Conservation (phyloP, 2,888 invertebrate species). For the Cosmorhoe ocellata region DNA sequence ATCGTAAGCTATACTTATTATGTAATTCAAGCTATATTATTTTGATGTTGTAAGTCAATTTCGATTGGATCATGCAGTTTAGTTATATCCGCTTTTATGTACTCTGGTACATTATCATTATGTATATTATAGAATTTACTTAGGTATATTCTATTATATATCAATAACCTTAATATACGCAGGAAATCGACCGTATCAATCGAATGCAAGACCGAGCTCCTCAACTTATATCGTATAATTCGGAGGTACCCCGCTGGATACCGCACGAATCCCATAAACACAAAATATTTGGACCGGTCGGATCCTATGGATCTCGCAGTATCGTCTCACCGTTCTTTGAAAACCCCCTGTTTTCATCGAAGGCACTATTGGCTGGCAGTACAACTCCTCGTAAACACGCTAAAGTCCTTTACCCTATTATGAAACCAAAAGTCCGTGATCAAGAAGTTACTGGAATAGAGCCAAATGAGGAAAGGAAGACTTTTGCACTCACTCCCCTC, state of each 20-base stretch:
- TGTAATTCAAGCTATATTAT: too few relatives aligned
- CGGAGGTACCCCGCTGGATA: conserved; percentile 42
- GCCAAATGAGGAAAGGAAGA: neutral
- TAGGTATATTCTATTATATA: too few relatives aligned
- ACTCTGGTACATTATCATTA: too few relatives aligned
- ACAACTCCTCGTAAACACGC: conserved; percentile 1
- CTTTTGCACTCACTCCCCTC: conserved; percentile 55
- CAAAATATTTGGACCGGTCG: conserved; percentile 18
- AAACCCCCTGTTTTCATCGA: neutral
- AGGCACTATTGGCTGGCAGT: neutral
- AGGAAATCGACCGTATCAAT: conserved; percentile 60
- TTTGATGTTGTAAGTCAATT: too few relatives aligned
- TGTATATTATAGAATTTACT: too few relatives aligned
- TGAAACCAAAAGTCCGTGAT: neutral
- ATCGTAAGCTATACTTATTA: too few relatives aligned
- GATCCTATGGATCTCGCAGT: neutral
- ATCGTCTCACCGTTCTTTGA: conserved; percentile 3
- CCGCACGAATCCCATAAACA: conserved; percentile 35
- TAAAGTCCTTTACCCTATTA: neutral
- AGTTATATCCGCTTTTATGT: too few relatives aligned
- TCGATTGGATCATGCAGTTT: too few relatives aligned
- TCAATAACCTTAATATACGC: conserved; percentile 10
- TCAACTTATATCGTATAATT: conserved; percentile 32
- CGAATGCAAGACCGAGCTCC: conserved; percentile 42
- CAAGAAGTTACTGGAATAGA: conserved; percentile 22